Conservation (phyloP, 1,140 invertebrate genomes). For the Hycleus cichorii region DNA sequence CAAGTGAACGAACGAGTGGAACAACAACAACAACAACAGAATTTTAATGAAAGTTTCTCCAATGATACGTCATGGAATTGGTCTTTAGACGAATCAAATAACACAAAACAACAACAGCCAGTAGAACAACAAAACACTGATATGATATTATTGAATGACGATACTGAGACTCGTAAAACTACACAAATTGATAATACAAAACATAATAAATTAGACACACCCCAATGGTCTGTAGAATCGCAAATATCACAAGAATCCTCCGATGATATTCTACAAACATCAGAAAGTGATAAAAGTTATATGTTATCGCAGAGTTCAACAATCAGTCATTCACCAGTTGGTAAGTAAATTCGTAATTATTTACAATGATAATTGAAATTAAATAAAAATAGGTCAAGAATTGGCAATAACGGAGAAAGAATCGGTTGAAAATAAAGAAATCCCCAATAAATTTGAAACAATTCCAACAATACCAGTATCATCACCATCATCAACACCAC, state of each 20-base stretch:
- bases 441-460: background rate
- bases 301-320: slow-evolving; percentile 49
- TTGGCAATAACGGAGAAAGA: background rate
- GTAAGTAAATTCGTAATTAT: background rate
- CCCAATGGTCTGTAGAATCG: slow-evolving; percentile 54
- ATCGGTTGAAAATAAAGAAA: slow-evolving; percentile 33
- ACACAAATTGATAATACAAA: slow-evolving; percentile 8
- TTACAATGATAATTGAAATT: no score
- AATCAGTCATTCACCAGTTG: slow-evolving; percentile 35
- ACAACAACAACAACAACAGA: background rate
- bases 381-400: no score
- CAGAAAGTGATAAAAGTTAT: slow-evolving; percentile 50
- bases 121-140: background rate
- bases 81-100: slow-evolving; percentile 26
- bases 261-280: slow-evolving; percentile 46
- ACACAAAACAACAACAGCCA: background rate
- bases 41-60: slow-evolving; percentile 39
- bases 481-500: slow-evolving; percentile 20
- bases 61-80: slow-evolving; percentile 43
- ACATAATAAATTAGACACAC: slow-evolving; percentile 37
- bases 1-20: slow-evolving; percentile 9
- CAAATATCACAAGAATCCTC: slow-evolving; percentile 54
- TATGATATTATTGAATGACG: background rate
- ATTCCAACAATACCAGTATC: slow-evolving; percentile 4
- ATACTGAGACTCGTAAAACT: slow-evolving; percentile 8